Conservation (phyloP, 2,888 invertebrate genomes). For the Dolichomitus sp. region DNA sequence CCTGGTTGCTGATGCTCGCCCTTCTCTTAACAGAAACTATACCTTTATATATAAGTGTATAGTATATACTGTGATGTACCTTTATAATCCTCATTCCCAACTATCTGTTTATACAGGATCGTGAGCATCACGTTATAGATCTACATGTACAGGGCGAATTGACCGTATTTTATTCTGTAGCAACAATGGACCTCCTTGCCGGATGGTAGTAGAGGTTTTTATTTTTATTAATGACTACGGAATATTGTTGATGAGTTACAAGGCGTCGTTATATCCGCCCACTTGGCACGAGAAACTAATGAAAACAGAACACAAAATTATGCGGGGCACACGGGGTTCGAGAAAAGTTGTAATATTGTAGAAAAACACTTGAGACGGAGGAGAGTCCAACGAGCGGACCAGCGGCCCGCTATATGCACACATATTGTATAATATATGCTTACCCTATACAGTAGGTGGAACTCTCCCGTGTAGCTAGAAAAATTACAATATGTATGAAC, state of each 20-base stretch:
- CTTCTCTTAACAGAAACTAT: constrained; percentile 22
- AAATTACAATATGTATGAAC: constrained; percentile 70
- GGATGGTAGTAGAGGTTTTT: constrained; percentile 22
- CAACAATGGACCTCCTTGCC: constrained; percentile 36
- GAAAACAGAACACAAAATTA: constrained; percentile 70
- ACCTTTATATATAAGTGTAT: neutral
- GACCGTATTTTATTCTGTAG: constrained; percentile 19
- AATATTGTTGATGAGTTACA: constrained; percentile 55
- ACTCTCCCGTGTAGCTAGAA: constrained; percentile 32
- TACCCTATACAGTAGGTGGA: constrained; percentile 14
- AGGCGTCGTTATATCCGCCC: constrained; percentile 34
- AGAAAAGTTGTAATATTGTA: constrained; percentile 62
- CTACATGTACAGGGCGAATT: neutral
- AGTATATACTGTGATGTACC: constrained; percentile 19
- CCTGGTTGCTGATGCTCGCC: constrained; percentile 2
- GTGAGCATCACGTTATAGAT: constrained; percentile 40
- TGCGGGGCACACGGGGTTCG: constrained; percentile 45
- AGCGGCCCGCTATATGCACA: neutral
- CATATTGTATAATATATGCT: constrained; percentile 22
- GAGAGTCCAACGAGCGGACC: constrained; percentile 18
- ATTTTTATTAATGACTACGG: constrained; percentile 59
- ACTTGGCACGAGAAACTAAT: constrained; percentile 67
- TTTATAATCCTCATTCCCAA: constrained; percentile 41
- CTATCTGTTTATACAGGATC: constrained; percentile 59
- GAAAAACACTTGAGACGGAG: constrained; percentile 58